A percentile compares a stretch with the other conserved stretches of the same genome.
Evolutionary conservation across 2,113 vertebrate genomes (phyloP).

Genomic region (Otus sunia): DNA sequence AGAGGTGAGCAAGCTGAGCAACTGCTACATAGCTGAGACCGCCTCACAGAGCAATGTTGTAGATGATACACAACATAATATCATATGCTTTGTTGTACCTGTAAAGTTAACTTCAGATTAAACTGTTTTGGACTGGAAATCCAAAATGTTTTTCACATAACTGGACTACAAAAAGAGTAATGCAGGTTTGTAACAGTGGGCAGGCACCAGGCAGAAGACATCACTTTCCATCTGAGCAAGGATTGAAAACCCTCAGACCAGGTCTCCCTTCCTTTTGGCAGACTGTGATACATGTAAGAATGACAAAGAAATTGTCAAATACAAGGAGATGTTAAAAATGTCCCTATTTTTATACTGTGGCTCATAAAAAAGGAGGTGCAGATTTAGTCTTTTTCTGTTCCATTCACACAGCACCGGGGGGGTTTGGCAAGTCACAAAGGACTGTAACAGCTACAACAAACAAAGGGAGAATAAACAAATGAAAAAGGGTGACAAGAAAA

Average conservation of each 20-base stretch:
- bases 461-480: neutral
- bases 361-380: neutral
- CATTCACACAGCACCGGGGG: neutral
- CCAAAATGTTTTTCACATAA: neutral
- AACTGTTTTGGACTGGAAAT: neutral
- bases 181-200: neutral
- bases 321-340: neutral
- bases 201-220: neutral
- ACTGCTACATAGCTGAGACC: neutral
- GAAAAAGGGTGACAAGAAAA: neutral
- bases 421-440: neutral
- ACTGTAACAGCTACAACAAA: neutral
- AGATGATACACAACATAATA: rapidly evolving
- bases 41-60: neutral
- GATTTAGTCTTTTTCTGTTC: neutral
- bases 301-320: neutral
- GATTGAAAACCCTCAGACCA: neutral
- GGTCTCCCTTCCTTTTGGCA: neutral
- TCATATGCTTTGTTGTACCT: neutral
- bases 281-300: neutral
- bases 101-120: neutral
- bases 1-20: neutral
- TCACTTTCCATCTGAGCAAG: neutral
- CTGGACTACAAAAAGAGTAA: neutral
- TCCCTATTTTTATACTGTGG: neutral